These are phyloP conservation scores for Paraescarpia echinospica DNA, from an alignment of 1,140 invertebrate genomes.

Conservation along the genomic window DNA sequence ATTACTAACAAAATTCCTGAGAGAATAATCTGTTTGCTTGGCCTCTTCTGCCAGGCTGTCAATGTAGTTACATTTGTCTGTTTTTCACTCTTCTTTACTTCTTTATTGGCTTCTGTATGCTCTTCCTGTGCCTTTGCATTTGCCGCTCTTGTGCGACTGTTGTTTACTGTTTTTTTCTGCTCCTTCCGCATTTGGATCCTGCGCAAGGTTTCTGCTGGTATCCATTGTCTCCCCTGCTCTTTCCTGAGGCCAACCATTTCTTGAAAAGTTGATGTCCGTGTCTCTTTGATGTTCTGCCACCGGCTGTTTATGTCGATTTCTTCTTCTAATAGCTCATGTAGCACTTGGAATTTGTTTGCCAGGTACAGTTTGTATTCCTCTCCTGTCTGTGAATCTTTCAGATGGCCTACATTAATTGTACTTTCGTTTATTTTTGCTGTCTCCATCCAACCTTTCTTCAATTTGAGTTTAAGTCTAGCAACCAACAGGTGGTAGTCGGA, in stretches of 20 bases:
- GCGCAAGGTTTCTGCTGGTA: background rate
- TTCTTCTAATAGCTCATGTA: too few species aligned
- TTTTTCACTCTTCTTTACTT: constrained; percentile 15
- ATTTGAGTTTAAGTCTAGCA: background rate
- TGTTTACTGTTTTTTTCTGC: constrained; percentile 11
- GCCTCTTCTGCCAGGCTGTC: constrained; percentile 21
- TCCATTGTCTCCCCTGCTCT: background rate
- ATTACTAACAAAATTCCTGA: too few species aligned
- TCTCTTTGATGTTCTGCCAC: too few species aligned
- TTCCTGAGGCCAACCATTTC: background rate
- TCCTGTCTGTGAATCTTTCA: background rate
- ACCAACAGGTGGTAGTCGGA: too few species aligned
- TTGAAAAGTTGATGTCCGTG: too few species aligned
- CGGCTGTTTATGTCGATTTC: too few species aligned
- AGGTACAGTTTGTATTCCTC: background rate
- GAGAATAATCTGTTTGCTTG: too few species aligned
- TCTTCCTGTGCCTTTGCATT: background rate
- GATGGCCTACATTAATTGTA: background rate
- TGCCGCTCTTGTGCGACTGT: background rate
- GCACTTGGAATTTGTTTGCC: too few species aligned
- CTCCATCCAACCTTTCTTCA: constrained; percentile 8
- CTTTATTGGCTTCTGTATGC: constrained; percentile 15
- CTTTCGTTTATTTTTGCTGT: constrained; percentile 14
- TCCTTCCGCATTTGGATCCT: constrained; percentile 5
- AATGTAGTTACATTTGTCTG: constrained; percentile 14